Evolutionary conservation across 2,888 invertebrate genomes (phyloP).

Genomic region (Agonum fuliginosum): DNA sequence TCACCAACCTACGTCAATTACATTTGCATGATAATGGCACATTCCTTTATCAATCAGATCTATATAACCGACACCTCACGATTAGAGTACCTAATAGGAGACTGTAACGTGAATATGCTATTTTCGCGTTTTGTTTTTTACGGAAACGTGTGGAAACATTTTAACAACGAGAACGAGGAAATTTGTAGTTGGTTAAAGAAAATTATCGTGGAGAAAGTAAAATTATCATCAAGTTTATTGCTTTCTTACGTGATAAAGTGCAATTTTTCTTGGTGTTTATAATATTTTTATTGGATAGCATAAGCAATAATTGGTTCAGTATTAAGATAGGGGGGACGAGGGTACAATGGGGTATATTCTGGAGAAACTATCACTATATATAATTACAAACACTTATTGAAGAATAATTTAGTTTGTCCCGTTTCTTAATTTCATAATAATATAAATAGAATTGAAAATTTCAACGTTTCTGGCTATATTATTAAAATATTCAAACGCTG

Average conservation of each 20-base stretch:
- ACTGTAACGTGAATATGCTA: slow-evolving; percentile 42
- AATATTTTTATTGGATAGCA: not conserved
- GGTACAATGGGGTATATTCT: no score
- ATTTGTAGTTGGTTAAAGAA: slow-evolving; percentile 16
- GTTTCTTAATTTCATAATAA: no score
- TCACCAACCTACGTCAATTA: slow-evolving; percentile 49
- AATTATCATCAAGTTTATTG: slow-evolving; percentile 1
- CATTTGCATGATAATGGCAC: slow-evolving; percentile 45
- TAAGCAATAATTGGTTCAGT: not conserved
- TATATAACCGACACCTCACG: slow-evolving; percentile 21
- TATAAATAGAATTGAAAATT: no score
- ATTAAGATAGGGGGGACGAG: no score
- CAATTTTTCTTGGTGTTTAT: not conserved
- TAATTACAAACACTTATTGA: no score
- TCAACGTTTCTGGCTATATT: no score
- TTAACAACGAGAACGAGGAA: not conserved
- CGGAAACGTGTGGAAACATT: not conserved
- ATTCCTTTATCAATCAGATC: slow-evolving; percentile 26
- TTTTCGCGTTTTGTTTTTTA: slow-evolving; percentile 20
- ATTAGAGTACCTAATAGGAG: slow-evolving; percentile 25
- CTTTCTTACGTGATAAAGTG: not conserved
- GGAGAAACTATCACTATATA: no score
- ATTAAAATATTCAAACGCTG: no score
- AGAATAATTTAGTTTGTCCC: no score
- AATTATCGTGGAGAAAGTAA: not conserved